Evolutionary conservation across 2,888 invertebrate species (phyloP), one percentile per base, ranked within the genome.

Genomic region (Conops quadrifasciatus): DNA sequence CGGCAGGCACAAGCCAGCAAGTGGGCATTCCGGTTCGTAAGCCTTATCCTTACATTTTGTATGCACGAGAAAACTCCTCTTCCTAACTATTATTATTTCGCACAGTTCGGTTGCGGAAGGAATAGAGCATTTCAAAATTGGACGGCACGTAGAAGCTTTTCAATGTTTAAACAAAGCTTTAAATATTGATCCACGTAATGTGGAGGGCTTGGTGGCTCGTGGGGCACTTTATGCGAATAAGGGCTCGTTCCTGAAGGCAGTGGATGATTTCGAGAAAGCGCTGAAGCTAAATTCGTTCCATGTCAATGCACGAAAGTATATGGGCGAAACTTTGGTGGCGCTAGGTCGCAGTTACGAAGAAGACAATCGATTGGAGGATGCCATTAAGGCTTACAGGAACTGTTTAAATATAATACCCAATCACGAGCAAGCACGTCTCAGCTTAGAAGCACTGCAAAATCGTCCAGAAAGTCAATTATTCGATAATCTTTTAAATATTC

Each of bases 191-290:
- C 93, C 95, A 0, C 90, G 93, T 78, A 96, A 96, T 87, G 95
- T 96, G 1, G 96, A 96, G 87, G 96, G 95, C 30, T 88, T 96
- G 71, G 96, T 96, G 1, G 96, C 96, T 1, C 90, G 96, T 81
- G 96, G 96, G 75, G 96, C 96, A 30, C 87, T 96, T 79, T 96
- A 94, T 84, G 97, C 97, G 15, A 97, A 97, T 84, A 94, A 94
- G 82, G 96, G 96, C 75, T 95, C 93, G 79, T 97, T 95, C 86
- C 92, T 94, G 79, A 95, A 95, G 83, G 97, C 97, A 0, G 94
- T 97, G 76, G 94, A 94, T 79, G 97, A 98, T 85, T 96, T 98
- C 86, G 96, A 97, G 86, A 92, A 93, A 26, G 97, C 97, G 4
- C 86, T 97, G 51, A 93, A 94, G 84, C 85, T 95, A 58, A 95